Percentiles rank a stretch among this genome's conserved stretches.
phyloP scores from a whole-genome alignment of 2,888 invertebrate genomes.

The Pinctada fucata region DNA sequence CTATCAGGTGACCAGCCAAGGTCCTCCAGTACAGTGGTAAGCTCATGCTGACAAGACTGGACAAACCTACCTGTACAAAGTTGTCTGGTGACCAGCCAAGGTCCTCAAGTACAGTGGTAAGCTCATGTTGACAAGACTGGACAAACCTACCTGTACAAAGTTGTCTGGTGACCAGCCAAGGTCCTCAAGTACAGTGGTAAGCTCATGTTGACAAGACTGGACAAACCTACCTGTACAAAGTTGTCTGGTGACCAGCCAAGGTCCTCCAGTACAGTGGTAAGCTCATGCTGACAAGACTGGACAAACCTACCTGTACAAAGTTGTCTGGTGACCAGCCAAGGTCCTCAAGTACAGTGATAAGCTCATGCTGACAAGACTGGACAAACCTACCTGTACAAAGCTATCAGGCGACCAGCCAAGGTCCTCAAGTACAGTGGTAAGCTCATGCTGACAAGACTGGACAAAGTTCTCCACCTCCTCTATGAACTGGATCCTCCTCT shows the following conservation, averaged over 20 bases:
- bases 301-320: slow-evolving; percentile 30
- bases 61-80: background rate
- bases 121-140: slow-evolving; percentile 45
- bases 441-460: slow-evolving; percentile 44
- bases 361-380: background rate
- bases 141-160: slow-evolving; percentile 35
- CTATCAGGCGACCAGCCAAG: slow-evolving; percentile 8
- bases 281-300: slow-evolving; percentile 44
- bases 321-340: no score
- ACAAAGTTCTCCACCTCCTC: slow-evolving; percentile 48
- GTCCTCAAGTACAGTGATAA: background rate
- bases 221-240: slow-evolving; percentile 34
- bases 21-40: slow-evolving; percentile 2
- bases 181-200: slow-evolving; percentile 1
- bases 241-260: background rate
- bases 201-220: slow-evolving; percentile 44
- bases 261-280: slow-evolving; percentile 2
- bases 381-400: background rate
- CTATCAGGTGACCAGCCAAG: slow-evolving; percentile 1
- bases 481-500: slow-evolving; percentile 40
- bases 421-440: slow-evolving; percentile 1
- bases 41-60: slow-evolving; percentile 43
- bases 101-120: background rate
- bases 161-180: slow-evolving; percentile 6
- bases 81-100: slow-evolving; percentile 4